Evolutionary conservation across 2,797 vertebrate species (phyloP), one percentile per base, ranked within the genome.

Genomic region (Diplodus puntazzo): DNA sequence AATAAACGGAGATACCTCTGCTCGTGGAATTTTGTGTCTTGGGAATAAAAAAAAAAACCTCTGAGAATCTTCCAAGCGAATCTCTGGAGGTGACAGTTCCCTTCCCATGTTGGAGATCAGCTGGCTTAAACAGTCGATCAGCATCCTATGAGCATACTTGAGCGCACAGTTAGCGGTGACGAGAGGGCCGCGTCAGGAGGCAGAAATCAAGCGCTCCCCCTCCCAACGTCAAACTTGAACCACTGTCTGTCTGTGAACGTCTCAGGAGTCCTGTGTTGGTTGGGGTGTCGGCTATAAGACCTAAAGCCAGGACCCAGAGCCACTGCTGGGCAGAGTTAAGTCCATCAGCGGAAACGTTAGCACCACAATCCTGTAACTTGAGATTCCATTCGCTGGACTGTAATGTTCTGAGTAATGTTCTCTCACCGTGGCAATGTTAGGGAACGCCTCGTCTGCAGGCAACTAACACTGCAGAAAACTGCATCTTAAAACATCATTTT

Each of bases 321-420:
- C 85, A 69, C 57, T 27, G 77, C n/a, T 69, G 25, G 75, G 84
- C 82, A 76, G 69, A 75, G 82, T 55, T 81, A 74, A 80, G 74
- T 63, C 63, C 49, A 8, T 59, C 34, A 60, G 58, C 71, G 0
- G 58, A 76, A 27, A 49, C 11, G 34, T 73, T 67, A 79, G 84
- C 84, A 69, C 77, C 69, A 4, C 73, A 25, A 3, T 77, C 66
- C 67, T 59, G 49, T 43, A 52, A 83, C 72, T 50, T 16, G 16
- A 23, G 53, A 7, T 58, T 53, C 72, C 61, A 27, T 39, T 61
- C 12, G 20, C 23, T 57, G 23, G 17, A 62, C 59, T 34, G 17
- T 54, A 21, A 16, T 34, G 30, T 34, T 34, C 30, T 34, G 49
- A 68, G 73, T 54, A 46, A 52, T 27, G 23, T 30, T 20, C 49